Base-by-base conservation (phyloP, 2,888 invertebrate species). In the Caenorhabditis sp. region DNA sequence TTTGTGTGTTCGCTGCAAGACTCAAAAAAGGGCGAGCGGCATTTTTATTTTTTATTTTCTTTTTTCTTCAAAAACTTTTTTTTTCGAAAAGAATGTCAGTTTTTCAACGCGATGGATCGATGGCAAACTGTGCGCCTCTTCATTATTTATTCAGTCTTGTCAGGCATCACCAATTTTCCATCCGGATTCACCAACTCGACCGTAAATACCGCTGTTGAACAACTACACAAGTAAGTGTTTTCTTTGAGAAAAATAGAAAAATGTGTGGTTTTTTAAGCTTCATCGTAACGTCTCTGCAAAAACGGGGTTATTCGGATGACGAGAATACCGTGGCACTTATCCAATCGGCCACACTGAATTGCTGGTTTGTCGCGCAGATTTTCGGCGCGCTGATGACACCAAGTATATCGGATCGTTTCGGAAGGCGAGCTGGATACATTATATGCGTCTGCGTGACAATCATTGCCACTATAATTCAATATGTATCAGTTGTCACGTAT, bases 101-200 rank as follows among this genome's bases (percentile, higher is more conserved):
- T 31, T 31, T 10, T 31, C 31, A 31, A 31, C 43, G 52, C 26
- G 20, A 59, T 59, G 43, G 25, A 1, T 23, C 43, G 53, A 59
- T 78, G 80, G 65, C 59, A 69, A 54, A 71, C 73, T 23, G 57
- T 80, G 12, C 71, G 73, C 14, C 76, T 82, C 17, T 67, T 84
- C 31, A 56, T 70, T 17, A 81, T 85, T 57, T 83, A 83, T 62
- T 78, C 74, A 21, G 67, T 71, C 3, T 79, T 85, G 43, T 78
- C 84, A n/a, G 72, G 77, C 57, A 81, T 83, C 74, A 84, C 85
- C 61, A 85, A 85, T 63, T 85, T 85, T 60, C 85, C 85, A 20
- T 83, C 83, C 7, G 84, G 83, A 54, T 85, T 84, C 76, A 85
- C 84, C 26, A 84, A 85, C 66, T 83, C 83, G 0, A 80, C 82